phyloP scores from a whole-genome alignment of 2,113 vertebrate genomes.

The Plotosus lineatus region DNA sequence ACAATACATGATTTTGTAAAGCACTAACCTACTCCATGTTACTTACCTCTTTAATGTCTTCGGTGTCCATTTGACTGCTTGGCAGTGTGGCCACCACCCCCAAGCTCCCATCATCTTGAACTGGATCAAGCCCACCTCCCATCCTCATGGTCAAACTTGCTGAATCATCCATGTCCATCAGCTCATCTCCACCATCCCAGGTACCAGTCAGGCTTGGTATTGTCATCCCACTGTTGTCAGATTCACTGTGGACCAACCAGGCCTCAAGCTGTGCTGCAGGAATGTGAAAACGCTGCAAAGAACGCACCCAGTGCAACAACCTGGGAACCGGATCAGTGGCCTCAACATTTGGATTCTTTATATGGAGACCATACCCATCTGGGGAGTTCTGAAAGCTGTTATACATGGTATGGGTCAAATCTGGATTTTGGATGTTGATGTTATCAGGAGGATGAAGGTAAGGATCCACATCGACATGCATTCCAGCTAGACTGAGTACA shows the following conservation, averaged over 20 bases:
- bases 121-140: constrained; percentile 64
- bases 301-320: constrained; percentile 82
- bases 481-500: constrained; percentile 88
- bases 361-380: constrained; percentile 80
- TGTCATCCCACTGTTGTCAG: constrained; percentile 74
- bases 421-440: constrained; percentile 84
- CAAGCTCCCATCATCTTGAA: constrained; percentile 66
- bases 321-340: constrained; percentile 80
- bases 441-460: constrained; percentile 82
- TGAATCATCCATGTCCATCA: constrained; percentile 65
- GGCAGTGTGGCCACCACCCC: constrained; percentile 74
- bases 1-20: background rate
- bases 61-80: constrained; percentile 57
- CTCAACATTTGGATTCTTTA: constrained; percentile 86
- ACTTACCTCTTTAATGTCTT: constrained; percentile 82
- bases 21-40: background rate
- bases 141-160: constrained; percentile 40
- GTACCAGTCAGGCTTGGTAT: constrained; percentile 65
- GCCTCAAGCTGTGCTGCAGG: constrained; percentile 82
- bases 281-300: constrained; percentile 84
- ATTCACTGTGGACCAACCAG: constrained; percentile 88
- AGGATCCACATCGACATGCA: constrained; percentile 86
- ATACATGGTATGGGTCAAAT: constrained; percentile 86
- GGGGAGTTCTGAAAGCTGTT: constrained; percentile 83
- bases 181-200: constrained; percentile 68